phyloP scores from a whole-genome alignment of 1,140 invertebrate species.

The Tetragnatha versicolor region DNA sequence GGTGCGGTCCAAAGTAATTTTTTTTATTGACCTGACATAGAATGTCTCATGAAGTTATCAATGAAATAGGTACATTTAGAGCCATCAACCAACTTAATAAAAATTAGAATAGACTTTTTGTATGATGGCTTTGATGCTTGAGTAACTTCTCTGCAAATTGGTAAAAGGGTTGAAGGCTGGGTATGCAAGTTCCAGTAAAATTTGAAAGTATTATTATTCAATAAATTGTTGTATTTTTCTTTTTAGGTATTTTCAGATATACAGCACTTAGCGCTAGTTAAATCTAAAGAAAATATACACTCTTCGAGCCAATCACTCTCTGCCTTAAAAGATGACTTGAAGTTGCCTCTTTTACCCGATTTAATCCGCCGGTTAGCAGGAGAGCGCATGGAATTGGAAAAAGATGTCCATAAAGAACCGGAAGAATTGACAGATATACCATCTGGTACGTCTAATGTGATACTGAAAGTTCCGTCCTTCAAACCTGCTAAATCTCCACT shows the following conservation, averaged over 20 bases:
- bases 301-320: conserved; percentile 17
- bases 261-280: conserved; percentile 56
- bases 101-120: too few relatives aligned
- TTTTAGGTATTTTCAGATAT: conserved; percentile 58
- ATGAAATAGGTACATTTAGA: too few relatives aligned
- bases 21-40: too few relatives aligned
- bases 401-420: conserved; percentile 32
- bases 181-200: neutral
- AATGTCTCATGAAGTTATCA: too few relatives aligned
- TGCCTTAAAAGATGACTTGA: conserved; percentile 53
- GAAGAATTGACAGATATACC: conserved; percentile 3
- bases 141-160: too few relatives aligned
- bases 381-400: conserved; percentile 63
- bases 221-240: neutral
- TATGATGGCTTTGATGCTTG: too few relatives aligned
- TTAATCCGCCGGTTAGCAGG: conserved; percentile 63
- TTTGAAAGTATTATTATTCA: neutral
- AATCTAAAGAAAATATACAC: conserved; percentile 24
- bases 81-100: too few relatives aligned
- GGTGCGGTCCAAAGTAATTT: too few relatives aligned
- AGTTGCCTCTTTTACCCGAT: conserved; percentile 63
- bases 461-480: conserved; percentile 92
- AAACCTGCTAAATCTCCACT: conserved; percentile 68
- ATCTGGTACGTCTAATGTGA: conserved; percentile 69
- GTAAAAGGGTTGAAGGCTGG: too few relatives aligned